Evolutionary conservation across 2,888 invertebrate genomes (phyloP).

Genomic region (Temnothorax rugatulus): DNA sequence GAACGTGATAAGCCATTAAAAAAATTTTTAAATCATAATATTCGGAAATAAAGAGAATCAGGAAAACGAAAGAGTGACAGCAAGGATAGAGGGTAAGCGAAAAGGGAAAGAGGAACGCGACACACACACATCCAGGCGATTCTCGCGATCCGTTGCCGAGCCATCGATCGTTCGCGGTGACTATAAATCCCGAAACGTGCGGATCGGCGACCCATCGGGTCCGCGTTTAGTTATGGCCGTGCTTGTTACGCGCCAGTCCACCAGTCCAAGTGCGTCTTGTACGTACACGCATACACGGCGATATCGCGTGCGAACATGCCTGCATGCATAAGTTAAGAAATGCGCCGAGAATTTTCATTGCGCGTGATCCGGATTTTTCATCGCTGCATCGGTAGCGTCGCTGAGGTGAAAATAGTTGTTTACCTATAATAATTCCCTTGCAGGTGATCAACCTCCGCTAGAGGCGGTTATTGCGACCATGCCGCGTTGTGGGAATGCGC

Average conservation of each 20-base stretch:
- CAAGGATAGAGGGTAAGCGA: neutral
- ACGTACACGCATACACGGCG: neutral
- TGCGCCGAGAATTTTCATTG: slow-evolving; percentile 53
- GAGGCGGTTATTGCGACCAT: slow-evolving; percentile 28
- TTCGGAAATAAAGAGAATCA: too few species aligned
- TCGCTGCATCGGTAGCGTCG: slow-evolving; percentile 25
- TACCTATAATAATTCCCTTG: slow-evolving; percentile 42
- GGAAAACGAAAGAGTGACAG: neutral
- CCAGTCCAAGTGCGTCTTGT: slow-evolving; percentile 15
- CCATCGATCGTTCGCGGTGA: slow-evolving; percentile 49
- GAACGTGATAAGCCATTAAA: neutral
- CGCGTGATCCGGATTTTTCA: slow-evolving; percentile 40
- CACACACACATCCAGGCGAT: neutral
- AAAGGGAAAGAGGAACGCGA: neutral
- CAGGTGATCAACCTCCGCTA: slow-evolving; percentile 27
- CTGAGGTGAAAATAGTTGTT: slow-evolving; percentile 45
- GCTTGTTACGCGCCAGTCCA: slow-evolving; percentile 57
- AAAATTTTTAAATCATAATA: neutral
- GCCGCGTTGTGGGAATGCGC: slow-evolving; percentile 37
- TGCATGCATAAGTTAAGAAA: slow-evolving; percentile 22
- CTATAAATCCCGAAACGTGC: slow-evolving; percentile 59
- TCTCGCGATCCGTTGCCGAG: neutral
- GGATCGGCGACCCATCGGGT: slow-evolving; percentile 32
- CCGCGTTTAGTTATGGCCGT: slow-evolving; percentile 60
- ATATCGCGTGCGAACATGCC: slow-evolving; percentile 28